Evolutionary conservation across 30 jellyfish, hydroid and myxozoan species (phyloP).

Genomic region (Turritopsis rubra): DNA sequence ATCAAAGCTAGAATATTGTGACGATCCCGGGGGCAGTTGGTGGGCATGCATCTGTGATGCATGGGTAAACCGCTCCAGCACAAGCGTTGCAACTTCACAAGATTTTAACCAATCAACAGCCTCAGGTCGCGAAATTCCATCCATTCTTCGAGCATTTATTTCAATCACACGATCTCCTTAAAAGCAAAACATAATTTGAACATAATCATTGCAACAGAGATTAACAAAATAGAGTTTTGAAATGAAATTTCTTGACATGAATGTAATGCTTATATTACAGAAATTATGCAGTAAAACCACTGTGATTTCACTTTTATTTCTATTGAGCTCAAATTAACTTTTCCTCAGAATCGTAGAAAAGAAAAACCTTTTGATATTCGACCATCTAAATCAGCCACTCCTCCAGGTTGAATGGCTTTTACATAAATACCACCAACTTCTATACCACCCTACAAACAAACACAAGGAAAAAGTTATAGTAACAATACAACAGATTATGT

Average conservation of each 20-base stretch:
- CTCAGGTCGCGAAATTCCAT: conserved; percentile 48
- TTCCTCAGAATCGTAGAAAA: too few relatives aligned
- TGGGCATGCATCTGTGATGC: conserved; percentile 35
- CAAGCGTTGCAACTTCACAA: conserved; percentile 67
- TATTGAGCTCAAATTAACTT: too few relatives aligned
- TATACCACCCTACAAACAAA: conserved; percentile 69
- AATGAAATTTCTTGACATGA: not conserved
- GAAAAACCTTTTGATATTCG: conserved; percentile 72
- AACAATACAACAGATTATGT: not conserved
- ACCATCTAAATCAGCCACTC: conserved; percentile 83
- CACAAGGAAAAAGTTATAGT: not conserved
- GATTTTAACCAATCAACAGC: conserved; percentile 86
- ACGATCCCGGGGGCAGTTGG: conserved; percentile 32
- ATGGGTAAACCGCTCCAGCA: conserved; percentile 57
- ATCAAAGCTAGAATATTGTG: conserved; percentile 74
- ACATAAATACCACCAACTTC: conserved; percentile 88
- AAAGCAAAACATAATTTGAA: not conserved
- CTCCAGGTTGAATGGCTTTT: conserved; percentile 71
- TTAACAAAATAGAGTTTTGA: too few relatives aligned
- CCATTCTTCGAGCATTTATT: conserved; percentile 87
- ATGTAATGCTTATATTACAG: not conserved
- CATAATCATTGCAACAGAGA: too few relatives aligned
- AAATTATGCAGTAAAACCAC: not conserved
- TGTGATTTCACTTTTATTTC: too few relatives aligned
- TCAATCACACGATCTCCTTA: conserved; percentile 86